A percentile compares a stretch with the other conserved stretches of the same genome.
These are phyloP conservation scores for Strongylocentrotus purpuratus DNA, from an alignment of 35 echinoderm and acorn worm species.

Conservation along the genomic window DNA sequence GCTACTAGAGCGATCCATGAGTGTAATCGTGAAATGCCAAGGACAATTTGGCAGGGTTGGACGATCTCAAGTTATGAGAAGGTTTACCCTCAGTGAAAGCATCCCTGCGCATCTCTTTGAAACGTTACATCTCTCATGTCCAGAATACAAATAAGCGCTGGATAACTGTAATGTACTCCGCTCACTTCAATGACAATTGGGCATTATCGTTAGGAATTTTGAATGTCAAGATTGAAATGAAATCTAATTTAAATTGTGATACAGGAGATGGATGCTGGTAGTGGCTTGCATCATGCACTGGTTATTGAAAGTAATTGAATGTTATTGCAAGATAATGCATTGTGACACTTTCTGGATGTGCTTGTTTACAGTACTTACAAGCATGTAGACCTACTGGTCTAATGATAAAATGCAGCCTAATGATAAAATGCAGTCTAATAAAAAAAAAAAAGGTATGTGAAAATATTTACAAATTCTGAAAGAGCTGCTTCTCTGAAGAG, in stretches of 20 bases:
- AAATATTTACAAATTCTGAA: too few relatives aligned
- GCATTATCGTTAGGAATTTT: background rate
- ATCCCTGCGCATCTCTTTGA: background rate
- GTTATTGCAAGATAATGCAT: background rate
- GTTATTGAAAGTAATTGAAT: background rate
- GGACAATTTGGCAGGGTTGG: slow-evolving; percentile 7
- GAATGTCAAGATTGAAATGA: slow-evolving; percentile 13
- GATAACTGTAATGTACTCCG: background rate
- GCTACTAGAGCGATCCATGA: background rate
- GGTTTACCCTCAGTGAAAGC: background rate
- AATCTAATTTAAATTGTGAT: slow-evolving; percentile 13
- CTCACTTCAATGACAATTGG: background rate
- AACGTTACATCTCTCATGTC: background rate
- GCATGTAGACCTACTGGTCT: too few relatives aligned
- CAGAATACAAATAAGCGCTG: background rate
- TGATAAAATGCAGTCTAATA: too few relatives aligned
- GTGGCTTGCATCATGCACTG: background rate
- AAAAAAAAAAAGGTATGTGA: too few relatives aligned
- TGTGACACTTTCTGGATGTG: background rate
- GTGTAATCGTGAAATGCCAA: background rate
- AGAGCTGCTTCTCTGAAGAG: too few relatives aligned
- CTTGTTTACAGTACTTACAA: background rate
- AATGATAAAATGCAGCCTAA: too few relatives aligned
- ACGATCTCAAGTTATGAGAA: slow-evolving; percentile 17
- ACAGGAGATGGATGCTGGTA: background rate